Conservation (phyloP, 2,113 vertebrate species). For the Vombatus ursinus region DNA sequence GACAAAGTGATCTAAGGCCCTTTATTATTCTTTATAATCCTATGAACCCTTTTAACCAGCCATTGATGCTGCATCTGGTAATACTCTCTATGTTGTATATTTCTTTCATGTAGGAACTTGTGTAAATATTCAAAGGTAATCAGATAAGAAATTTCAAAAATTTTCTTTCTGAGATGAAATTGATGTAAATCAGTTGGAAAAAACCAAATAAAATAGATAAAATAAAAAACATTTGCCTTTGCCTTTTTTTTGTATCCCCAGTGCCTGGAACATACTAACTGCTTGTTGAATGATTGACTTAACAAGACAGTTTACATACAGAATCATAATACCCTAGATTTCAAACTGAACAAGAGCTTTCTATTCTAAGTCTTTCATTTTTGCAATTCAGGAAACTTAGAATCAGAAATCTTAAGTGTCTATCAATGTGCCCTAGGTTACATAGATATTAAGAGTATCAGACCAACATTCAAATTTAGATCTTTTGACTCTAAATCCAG, state of each 20-base stretch:
- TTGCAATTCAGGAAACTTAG: background rate
- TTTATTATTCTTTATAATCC: background rate
- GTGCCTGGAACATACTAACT: background rate
- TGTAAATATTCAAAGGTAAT: background rate
- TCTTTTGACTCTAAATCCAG: background rate
- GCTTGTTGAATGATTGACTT: background rate
- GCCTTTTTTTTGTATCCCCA: background rate
- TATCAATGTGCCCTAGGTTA: background rate
- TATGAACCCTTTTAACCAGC: background rate
- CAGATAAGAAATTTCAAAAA: background rate
- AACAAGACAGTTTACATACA: background rate
- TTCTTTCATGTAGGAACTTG: background rate
- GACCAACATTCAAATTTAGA: background rate
- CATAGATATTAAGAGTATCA: background rate
- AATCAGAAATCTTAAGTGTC: background rate
- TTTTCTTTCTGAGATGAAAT: background rate
- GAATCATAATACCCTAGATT: background rate
- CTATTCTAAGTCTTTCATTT: background rate
- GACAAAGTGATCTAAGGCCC: background rate
- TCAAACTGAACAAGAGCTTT: background rate
- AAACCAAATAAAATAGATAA: background rate
- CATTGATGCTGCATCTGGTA: background rate
- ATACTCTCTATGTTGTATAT: background rate
- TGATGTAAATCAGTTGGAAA: background rate
- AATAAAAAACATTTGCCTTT: background rate